Conservation (phyloP, 64 coral and sea anemone species). For the Platygyra sinensis region DNA sequence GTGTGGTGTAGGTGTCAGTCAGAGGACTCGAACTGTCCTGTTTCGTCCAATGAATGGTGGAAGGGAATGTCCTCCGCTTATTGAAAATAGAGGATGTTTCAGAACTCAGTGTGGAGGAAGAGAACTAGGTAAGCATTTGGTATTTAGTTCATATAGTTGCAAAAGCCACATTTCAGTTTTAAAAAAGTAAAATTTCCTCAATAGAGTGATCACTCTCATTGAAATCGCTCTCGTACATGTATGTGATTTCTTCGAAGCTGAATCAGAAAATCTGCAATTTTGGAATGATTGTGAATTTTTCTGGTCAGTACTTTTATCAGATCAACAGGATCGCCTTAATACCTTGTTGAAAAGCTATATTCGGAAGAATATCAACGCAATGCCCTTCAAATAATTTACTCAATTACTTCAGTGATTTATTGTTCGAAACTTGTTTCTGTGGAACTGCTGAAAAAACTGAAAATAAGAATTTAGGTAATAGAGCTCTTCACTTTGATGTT, state of each 20-base stretch:
- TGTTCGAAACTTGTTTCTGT: no score
- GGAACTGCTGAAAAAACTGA: no score
- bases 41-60: conserved; percentile 67
- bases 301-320: not conserved
- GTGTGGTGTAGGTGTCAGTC: conserved; percentile 72
- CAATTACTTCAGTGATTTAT: not conserved
- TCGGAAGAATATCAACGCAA: not conserved
- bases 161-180: no score
- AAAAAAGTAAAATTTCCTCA: no score
- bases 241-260: no score
- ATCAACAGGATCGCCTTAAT: not conserved
- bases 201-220: no score
- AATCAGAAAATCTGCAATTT: no score
- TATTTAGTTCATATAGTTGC: not conserved
- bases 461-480: no score
- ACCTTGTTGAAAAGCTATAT: not conserved
- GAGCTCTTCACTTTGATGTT: no score
- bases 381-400: no score
- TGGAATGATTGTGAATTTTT: no score
- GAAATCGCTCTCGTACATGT: no score
- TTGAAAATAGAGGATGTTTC: conserved; percentile 80
- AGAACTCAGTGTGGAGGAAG: conserved; percentile 58
- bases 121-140: conserved; percentile 53
- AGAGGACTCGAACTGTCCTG: conserved; percentile 59
- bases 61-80: conserved; percentile 70